Base-by-base conservation (phyloP, 2,797 vertebrate species). In the Naso thynnoides region DNA sequence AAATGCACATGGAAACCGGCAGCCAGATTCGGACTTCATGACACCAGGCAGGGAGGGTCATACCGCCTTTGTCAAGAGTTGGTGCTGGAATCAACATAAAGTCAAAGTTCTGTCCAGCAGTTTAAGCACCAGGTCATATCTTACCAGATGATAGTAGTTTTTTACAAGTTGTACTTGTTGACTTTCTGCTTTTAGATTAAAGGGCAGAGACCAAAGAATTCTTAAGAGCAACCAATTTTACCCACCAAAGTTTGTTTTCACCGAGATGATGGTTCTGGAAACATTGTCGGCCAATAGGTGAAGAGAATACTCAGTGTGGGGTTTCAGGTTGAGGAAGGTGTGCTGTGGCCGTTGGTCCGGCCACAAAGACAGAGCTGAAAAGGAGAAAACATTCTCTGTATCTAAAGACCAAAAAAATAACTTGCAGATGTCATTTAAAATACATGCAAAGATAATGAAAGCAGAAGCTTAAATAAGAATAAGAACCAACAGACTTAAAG, bases 161-260 rank as follows among this genome's bases (percentile, higher is more conserved):
- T n/a, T n/a, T n/a, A n/a, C n/a, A n/a, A n/a, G n/a, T n/a, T n/a
- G n/a, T 45, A 42, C 19, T 42, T 42, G 16, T 42, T 42, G 41
- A 8, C 41, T 42, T 7, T 42, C 41, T 49, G 2, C 5, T 26
- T 55, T 38, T 26, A 19, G 11, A 59, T 24, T 9, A 60, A 18
- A 8, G 18, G 7, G 2, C 1, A 52, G 14, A 23, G 14, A 0
- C 6, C 10, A 48, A 48, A 5, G 24, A 6, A 39, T 11, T 29
- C 8, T 53, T 53, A 9, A 16, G 19, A 26, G 24, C 6, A 29
- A 29, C 10, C 19, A 21, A 16, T 24, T 24, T 41, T 55, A 77
- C 86, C 79, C 67, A 93, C 93, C 86, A 0, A 71, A 78, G n/a
- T 39, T 0, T 6, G 76, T 93, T 4, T 2, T 86, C 49, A 92